Base-by-base conservation (phyloP, 2,797 vertebrate species). In the Paratrypauchen microcephalus region DNA sequence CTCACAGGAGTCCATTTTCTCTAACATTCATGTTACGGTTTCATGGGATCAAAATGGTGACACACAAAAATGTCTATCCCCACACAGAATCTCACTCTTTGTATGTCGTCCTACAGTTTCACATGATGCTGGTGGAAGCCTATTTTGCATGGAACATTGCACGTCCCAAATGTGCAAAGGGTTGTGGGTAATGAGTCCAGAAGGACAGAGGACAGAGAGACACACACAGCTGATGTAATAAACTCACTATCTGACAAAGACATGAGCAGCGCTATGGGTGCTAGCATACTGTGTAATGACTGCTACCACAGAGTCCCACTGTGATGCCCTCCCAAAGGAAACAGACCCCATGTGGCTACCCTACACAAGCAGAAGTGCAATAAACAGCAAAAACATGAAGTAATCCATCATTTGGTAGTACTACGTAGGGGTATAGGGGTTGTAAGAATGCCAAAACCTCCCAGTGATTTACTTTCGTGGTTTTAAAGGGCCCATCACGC, bases 181-280 rank as follows among this genome's bases (percentile, higher is more conserved):
- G 39, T 64, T 64, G 8, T 47, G 62, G 62, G 62, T 64, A 65
- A 52, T 65, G 63, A 32, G 47, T 52, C 24, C 30, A 70, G 68
- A 50, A 60, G 66, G 39, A 74, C 52, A 57, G 23, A 50, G 68
- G 54, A 69, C 26, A 79, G 52, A 63, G 11, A 69, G 62, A 70
- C 36, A 75, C 72, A 52, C 73, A 39, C 45, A 66, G 72, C 57
- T 1, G 71, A 75, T 70, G 56, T 32, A 73, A 75, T 79, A 61
- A 73, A 61, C 66, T 74, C 41, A 74, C 63, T 59, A 41, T 72
- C 11, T 68, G 62, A 80, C 68, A 78, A 72, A 66, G 73, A 76
- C 71, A 56, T 56, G 57, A 76, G 52, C 41, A 68, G 30, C 30
- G 52, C 2, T 0, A 1, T 30, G 36, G 65, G 61, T 5, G 4